These are phyloP conservation scores for Pogonocherus hispidulus DNA, from an alignment of 2,888 invertebrate genomes.

Conservation along the genomic window DNA sequence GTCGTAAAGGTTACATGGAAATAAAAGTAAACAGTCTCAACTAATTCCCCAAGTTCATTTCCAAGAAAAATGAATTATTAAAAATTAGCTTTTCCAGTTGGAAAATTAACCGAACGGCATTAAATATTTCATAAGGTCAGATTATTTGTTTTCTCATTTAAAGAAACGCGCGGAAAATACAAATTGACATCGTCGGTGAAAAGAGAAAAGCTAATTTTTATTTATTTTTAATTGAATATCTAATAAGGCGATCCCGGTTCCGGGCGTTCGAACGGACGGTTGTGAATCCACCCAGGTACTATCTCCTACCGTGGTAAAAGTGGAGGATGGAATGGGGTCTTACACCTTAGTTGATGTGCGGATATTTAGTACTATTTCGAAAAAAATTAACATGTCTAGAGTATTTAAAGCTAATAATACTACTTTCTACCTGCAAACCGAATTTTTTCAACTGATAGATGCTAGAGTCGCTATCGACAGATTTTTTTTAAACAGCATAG, in stretches of 20 bases:
- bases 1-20: constrained; percentile 6
- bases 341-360: no score
- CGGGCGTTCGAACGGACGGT: constrained; percentile 6
- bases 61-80: constrained; percentile 47
- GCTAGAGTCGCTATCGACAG: no score
- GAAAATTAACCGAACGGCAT: constrained; percentile 62
- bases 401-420: no score
- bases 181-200: constrained; percentile 54
- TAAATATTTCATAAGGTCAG: constrained; percentile 63
- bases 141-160: constrained; percentile 60
- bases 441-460: no score
- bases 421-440: no score
- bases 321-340: no score
- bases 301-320: no score
- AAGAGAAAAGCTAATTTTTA: constrained; percentile 57
- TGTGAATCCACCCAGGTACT: not conserved
- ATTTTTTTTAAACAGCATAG: no score
- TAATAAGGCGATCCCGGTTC: constrained; percentile 49
- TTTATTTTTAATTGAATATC: constrained; percentile 44
- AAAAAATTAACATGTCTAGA: no score
- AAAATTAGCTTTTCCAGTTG: constrained; percentile 53
- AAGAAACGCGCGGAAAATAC: constrained; percentile 46
- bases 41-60: constrained; percentile 40
- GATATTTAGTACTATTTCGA: no score
- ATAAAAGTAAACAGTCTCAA: constrained; percentile 14